Conservation (phyloP, 2,888 invertebrate species). For the Polyploca ridens region DNA sequence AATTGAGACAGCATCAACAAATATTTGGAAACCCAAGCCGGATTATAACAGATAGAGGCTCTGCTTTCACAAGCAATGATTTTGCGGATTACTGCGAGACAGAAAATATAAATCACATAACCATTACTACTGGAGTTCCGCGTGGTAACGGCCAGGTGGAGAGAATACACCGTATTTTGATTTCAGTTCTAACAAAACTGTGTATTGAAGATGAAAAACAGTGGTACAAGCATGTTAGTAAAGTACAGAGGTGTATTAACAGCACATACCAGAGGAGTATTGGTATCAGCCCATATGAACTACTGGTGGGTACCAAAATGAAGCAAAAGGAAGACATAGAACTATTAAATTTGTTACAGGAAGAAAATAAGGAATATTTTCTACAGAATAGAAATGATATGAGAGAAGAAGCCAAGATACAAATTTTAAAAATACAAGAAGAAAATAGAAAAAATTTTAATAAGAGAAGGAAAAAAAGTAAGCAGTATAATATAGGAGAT, state of each 20-base stretch:
- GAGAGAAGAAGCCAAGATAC: slow-evolving; percentile 31
- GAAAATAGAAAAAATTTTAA: slow-evolving; percentile 24
- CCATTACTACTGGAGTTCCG: no score
- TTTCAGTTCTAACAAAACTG: no score
- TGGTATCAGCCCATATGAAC: no score
- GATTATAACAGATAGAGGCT: slow-evolving; percentile 30
- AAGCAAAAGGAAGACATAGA: no score
- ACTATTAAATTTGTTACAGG: slow-evolving; percentile 18
- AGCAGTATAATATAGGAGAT: slow-evolving; percentile 19
- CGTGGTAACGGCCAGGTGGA: slow-evolving; percentile 40
- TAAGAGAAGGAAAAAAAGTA: slow-evolving; percentile 21
- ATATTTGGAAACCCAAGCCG: slow-evolving; percentile 30
- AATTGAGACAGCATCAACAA: slow-evolving; percentile 28
- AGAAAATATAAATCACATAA: no score
- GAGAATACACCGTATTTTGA: slow-evolving; percentile 26
- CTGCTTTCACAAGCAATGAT: slow-evolving; percentile 32
- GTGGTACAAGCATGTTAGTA: slow-evolving; percentile 25
- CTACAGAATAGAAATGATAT: slow-evolving; percentile 36
- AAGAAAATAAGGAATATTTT: no score
- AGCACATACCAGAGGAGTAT: slow-evolving; percentile 29
- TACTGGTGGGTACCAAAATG: no score
- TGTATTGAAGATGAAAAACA: slow-evolving; percentile 14
- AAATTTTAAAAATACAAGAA: slow-evolving; percentile 27
- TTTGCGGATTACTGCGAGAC: no score
- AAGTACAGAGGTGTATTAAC: slow-evolving; percentile 33